A percentile compares a stretch with the other conserved stretches of the same genome.
phyloP scores from a whole-genome alignment of 2,888 invertebrate genomes.

The Kuschelorhynchus macadamiae region DNA sequence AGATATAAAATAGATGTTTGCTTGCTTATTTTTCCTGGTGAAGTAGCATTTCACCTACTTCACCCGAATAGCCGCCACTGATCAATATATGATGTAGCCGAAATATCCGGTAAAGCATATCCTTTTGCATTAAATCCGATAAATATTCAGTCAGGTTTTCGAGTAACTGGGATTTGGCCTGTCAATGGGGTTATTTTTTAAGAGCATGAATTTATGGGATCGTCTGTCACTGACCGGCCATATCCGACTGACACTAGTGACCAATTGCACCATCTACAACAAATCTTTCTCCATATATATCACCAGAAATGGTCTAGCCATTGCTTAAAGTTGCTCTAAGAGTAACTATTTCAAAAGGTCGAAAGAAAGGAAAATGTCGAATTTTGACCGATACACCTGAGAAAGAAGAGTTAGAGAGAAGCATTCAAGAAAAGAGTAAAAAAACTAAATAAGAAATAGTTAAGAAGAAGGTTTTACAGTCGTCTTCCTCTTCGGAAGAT shows the following conservation, averaged over 20 bases:
- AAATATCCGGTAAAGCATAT: not conserved
- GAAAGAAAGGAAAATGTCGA: conserved; percentile 1
- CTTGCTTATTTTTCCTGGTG: too few relatives aligned
- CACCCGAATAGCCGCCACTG: too few relatives aligned
- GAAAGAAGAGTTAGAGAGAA: not conserved
- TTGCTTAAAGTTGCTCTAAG: not conserved
- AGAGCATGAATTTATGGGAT: too few relatives aligned
- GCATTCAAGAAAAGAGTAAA: not conserved
- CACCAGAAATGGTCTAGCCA: not conserved
- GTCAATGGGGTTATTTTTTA: not conserved
- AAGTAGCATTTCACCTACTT: too few relatives aligned
- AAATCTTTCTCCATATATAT: not conserved
- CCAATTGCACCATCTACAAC: not conserved
- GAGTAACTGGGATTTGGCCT: not conserved
- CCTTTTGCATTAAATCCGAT: not conserved
- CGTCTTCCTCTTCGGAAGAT: not conserved
- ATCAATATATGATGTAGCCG: not conserved
- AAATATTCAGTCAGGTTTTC: not conserved
- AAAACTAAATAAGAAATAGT: not conserved
- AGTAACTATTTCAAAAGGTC: not conserved
- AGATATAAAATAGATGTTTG: too few relatives aligned
- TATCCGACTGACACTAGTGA: not conserved
- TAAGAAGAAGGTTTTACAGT: conserved; percentile 8
- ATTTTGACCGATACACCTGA: conserved; percentile 3
- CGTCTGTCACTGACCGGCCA: too few relatives aligned